Conservation (phyloP, 2,888 invertebrate genomes). For the Eupithecia exiguata region DNA sequence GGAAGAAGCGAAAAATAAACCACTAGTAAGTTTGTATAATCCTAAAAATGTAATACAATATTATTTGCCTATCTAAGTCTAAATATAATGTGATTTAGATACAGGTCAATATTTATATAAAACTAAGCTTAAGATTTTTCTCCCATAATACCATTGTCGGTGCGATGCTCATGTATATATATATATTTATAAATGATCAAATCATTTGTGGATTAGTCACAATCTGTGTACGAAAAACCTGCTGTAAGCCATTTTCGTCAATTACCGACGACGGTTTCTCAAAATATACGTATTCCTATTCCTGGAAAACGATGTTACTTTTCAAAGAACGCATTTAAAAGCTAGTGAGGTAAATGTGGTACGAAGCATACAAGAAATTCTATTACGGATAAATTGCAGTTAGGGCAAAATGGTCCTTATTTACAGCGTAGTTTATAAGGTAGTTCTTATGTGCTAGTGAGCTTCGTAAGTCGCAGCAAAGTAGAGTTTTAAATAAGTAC, state of each 20-base stretch:
- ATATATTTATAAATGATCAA: background rate
- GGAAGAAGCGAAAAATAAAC: too few species aligned
- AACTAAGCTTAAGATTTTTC: too few species aligned
- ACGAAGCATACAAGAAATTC: conserved; percentile 21
- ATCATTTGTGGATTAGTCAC: background rate
- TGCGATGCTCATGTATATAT: too few species aligned
- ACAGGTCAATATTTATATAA: too few species aligned
- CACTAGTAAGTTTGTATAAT: too few species aligned
- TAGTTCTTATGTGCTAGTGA: conserved; percentile 39
- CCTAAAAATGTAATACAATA: too few species aligned
- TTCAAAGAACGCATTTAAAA: background rate
- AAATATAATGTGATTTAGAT: too few species aligned
- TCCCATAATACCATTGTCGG: too few species aligned
- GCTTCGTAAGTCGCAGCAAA: conserved; percentile 29
- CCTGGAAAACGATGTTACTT: background rate
- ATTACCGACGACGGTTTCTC: background rate
- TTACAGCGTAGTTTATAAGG: conserved; percentile 33
- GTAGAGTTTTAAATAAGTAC: background rate
- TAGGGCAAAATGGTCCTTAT: conserved; percentile 23
- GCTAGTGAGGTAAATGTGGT: conserved; percentile 1
- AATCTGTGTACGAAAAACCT: background rate
- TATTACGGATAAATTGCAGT: conserved; percentile 34
- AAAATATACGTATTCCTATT: background rate
- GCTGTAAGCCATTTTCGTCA: background rate
- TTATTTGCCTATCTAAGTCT: too few species aligned